phyloP scores from a whole-genome alignment of 1,140 invertebrate genomes.

The Formica exsecta region DNA sequence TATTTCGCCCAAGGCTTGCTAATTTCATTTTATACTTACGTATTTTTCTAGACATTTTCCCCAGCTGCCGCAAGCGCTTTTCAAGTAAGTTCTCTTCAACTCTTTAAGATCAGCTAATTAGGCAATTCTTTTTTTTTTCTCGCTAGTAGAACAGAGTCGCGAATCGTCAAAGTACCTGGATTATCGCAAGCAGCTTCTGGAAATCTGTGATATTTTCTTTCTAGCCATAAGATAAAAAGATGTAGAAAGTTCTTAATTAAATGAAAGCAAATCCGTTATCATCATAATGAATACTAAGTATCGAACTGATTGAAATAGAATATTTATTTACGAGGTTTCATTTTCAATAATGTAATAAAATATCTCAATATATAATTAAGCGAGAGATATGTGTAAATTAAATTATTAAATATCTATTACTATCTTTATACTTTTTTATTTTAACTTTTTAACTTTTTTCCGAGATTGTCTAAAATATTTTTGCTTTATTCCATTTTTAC shows the following conservation, averaged over 20 bases:
- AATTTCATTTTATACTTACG: slow-evolving; percentile 73
- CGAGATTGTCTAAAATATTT: background rate
- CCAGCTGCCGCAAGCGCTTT: no score
- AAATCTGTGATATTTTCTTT: slow-evolving; percentile 27
- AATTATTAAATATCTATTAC: background rate
- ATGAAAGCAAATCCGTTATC: slow-evolving; percentile 45
- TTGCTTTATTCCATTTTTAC: background rate
- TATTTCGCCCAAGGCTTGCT: slow-evolving; percentile 70
- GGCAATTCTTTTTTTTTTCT: background rate
- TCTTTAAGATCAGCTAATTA: slow-evolving; percentile 56
- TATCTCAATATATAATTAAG: background rate
- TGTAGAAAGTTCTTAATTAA: slow-evolving; percentile 53
- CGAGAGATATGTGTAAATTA: background rate
- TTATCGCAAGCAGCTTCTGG: slow-evolving; percentile 50
- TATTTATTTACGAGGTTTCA: background rate
- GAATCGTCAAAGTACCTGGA: slow-evolving; percentile 49
- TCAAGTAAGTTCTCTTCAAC: slow-evolving; percentile 22
- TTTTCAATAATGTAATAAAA: slow-evolving; percentile 25
- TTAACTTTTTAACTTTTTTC: background rate
- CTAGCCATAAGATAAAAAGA: slow-evolving; percentile 23
- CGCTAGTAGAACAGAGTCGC: slow-evolving; percentile 3
- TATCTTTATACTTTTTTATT: background rate
- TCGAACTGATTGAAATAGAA: background rate
- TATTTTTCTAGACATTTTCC: slow-evolving; percentile 16
- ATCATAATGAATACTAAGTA: slow-evolving; percentile 44